Evolutionary conservation across 2,888 invertebrate species (phyloP).

Genomic region (Synanthedon vespiformis): DNA sequence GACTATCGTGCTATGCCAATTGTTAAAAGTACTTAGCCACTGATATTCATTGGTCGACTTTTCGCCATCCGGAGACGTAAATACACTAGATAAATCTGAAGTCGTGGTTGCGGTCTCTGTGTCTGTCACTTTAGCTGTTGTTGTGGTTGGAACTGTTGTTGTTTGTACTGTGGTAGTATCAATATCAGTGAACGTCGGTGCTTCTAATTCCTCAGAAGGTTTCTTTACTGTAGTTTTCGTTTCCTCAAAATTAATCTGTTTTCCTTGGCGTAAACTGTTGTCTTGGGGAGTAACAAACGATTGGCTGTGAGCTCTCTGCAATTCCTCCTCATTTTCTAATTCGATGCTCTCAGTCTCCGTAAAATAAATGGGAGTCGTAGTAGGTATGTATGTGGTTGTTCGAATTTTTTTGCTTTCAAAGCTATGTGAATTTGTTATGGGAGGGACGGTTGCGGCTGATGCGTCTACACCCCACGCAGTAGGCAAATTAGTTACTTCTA

Average conservation of each 20-base stretch:
- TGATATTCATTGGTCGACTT: conserved; percentile 61
- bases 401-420: conserved; percentile 57
- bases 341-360: conserved; percentile 54
- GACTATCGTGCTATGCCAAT: conserved; percentile 78
- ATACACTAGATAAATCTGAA: conserved; percentile 32
- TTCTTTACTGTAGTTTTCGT: conserved; percentile 28
- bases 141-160: conserved; percentile 34
- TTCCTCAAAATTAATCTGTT: conserved; percentile 40
- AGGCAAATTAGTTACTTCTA: conserved; percentile 55
- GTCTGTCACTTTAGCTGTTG: conserved; percentile 21
- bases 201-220: conserved; percentile 56
- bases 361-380: conserved; percentile 44
- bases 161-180: conserved; percentile 36
- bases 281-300: conserved; percentile 74
- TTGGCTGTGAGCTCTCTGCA: conserved; percentile 78
- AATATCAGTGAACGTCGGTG: conserved; percentile 38
- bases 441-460: conserved; percentile 31
- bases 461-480: conserved; percentile 56
- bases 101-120: conserved; percentile 29
- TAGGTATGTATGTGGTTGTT: conserved; percentile 29
- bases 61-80: conserved; percentile 50
- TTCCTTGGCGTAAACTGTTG: conserved; percentile 49
- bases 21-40: conserved; percentile 54
- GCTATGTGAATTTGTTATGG: conserved; percentile 32
- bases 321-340: conserved; percentile 71